Conservation (phyloP, 1,140 invertebrate genomes). For the Trichonephila inaurata region DNA sequence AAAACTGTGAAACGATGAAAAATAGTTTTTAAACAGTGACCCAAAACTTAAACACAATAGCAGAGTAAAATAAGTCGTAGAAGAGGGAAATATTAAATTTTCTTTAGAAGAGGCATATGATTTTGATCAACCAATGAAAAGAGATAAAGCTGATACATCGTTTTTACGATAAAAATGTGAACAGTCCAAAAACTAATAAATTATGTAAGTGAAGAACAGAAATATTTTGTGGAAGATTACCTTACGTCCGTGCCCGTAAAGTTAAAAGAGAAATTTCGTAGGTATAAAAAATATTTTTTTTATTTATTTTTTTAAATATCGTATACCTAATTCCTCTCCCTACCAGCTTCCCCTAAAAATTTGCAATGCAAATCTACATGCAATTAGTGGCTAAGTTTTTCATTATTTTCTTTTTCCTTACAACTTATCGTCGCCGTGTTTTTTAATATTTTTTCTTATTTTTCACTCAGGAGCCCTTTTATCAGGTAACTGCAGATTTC, state of each 20-base stretch:
- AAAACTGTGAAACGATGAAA: too few relatives aligned
- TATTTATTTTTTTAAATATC: constrained; percentile 65
- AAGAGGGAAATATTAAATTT: not conserved
- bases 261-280: constrained; percentile 60
- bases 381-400: constrained; percentile 72
- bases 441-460: constrained; percentile 47
- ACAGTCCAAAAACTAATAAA: constrained; percentile 70
- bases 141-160: constrained; percentile 49
- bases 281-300: constrained; percentile 50
- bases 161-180: not conserved
- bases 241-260: constrained; percentile 27
- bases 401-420: constrained; percentile 58
- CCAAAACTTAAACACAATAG: too few relatives aligned
- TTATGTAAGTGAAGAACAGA: constrained; percentile 52
- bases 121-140: constrained; percentile 45
- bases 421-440: constrained; percentile 65
- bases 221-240: constrained; percentile 67
- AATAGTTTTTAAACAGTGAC: too few relatives aligned
- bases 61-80: too few relatives aligned
- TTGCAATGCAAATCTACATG: constrained; percentile 76
- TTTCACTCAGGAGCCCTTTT: constrained; percentile 46
- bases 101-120: not conserved
- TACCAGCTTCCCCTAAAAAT: constrained; percentile 44
- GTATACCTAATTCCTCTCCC: constrained; percentile 36
- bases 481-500: constrained; percentile 74